These are phyloP conservation scores for Psammodynastes pulverulentus DNA, from an alignment of 2,113 vertebrate species.

Conservation along the genomic window DNA sequence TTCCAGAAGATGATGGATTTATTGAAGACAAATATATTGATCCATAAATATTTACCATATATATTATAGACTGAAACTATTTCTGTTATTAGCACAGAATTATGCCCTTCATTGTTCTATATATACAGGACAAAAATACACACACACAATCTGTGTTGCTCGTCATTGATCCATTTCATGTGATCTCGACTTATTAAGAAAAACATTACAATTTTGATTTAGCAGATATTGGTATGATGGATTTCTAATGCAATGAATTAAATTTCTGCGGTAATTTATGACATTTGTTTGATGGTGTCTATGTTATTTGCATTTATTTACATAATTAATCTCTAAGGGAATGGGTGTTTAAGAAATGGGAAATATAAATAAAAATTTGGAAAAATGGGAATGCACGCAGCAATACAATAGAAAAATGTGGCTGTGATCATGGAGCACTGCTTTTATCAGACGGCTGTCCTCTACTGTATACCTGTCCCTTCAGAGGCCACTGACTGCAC, in stretches of 20 bases:
- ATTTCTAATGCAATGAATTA: not conserved
- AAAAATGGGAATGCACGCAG: not conserved
- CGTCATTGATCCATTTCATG: not conserved
- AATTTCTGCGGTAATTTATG: not conserved
- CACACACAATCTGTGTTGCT: not conserved
- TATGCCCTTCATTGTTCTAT: not conserved
- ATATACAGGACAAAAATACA: not conserved
- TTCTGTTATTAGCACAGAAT: conserved; percentile 4
- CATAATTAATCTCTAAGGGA: not conserved
- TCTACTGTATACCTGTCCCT: not conserved
- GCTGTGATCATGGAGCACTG: not conserved
- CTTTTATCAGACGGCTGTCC: not conserved
- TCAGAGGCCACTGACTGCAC: not conserved
- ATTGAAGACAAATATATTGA: conserved; percentile 89
- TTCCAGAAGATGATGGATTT: conserved; percentile 78
- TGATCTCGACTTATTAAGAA: not conserved
- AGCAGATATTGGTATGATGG: not conserved
- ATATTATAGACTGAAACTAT: conserved; percentile 22
- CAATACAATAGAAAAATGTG: not conserved
- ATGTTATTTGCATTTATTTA: not conserved
- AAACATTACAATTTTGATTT: not conserved
- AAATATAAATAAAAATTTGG: not conserved
- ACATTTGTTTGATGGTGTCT: not conserved
- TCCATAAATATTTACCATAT: not conserved
- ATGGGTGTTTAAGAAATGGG: not conserved